Evolutionary conservation across 2,888 invertebrate genomes (phyloP).

Genomic region (Chaetogeoica ovagalla): DNA sequence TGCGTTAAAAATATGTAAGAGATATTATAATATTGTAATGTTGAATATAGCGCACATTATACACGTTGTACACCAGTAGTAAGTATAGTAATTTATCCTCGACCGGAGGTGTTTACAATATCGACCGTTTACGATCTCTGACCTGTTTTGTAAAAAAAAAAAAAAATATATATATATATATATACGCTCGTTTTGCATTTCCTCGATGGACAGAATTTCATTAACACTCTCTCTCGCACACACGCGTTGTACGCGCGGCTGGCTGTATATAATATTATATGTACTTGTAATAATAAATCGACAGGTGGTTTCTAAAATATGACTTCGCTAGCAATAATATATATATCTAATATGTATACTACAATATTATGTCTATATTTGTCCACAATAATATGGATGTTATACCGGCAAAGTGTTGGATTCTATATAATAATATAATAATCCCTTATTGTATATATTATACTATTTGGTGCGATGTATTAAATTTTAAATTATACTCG

Average conservation of each 20-base stretch:
- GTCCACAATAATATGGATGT: no score
- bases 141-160: slow-evolving; percentile 39
- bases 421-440: no score
- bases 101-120: slow-evolving; percentile 26
- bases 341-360: no score
- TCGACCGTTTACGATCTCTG: slow-evolving; percentile 46
- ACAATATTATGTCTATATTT: no score
- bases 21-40: background rate
- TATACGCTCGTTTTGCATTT: slow-evolving; percentile 35
- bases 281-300: background rate
- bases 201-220: slow-evolving; percentile 32
- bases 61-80: background rate
- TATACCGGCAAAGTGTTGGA: no score
- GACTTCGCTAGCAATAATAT: background rate
- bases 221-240: slow-evolving; percentile 8
- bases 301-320: slow-evolving; percentile 38
- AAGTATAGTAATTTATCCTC: slow-evolving; percentile 21
- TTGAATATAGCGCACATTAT: no score
- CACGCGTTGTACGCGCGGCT: background rate
- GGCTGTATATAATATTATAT: background rate
- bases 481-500: no score
- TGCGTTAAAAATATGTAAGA: background rate
- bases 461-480: no score
- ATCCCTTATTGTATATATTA: no score
- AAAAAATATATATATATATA: no score